Base-by-base conservation (phyloP, 1,140 invertebrate species). In the Drosophila nigromelanica region DNA sequence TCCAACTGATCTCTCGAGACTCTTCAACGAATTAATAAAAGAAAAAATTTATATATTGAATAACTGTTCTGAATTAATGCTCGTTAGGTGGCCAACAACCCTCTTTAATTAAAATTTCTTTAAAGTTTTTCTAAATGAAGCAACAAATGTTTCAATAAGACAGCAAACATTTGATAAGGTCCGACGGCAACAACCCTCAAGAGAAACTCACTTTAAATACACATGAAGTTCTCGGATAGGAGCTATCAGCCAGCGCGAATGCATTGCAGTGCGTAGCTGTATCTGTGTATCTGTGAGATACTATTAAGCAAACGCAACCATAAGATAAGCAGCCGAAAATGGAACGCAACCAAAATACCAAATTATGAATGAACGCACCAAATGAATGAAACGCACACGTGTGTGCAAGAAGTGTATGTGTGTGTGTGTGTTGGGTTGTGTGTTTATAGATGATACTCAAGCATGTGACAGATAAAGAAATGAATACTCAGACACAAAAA, bases 351-450 rank as follows among this genome's bases (percentile, higher is more conserved):
- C 63, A 45, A 82, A 68, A 83, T 60, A 68, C 42, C 47, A 67
- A 76, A 56, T 62, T 68, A 79, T 72, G 62, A 86, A 81, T 63
- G 80, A 78, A 81, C 61, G 69, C 71, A 55, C 52, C 74, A 76
- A 82, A 63, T 86, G 70, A 87, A 81, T 85, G 83, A 70, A 66
- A 78, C 50, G 40, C 54, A 54, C 39, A 18, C 11, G 43, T 52
- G 45, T 39, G 62, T 79, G 21, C 21, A 24, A 24, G 21, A 24
- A 24, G 21, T 24, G 55, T 59, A 66, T 58, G 60, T n/a, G 21
- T 27, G 21, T 61, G 45, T 18, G 56, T 33, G 14, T 24, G 54
- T 55, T 68, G 48, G 45, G 45, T 56, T 43, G 55, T 10, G 30
- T 40, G 59, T 40, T 60, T 54, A 59, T 66, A 83, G 80, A 82